Percentiles rank a stretch among this genome's conserved stretches.
These are phyloP conservation scores for Aspidoscelis tigris DNA, from an alignment of 2,113 vertebrate genomes.

Conservation along the genomic window DNA sequence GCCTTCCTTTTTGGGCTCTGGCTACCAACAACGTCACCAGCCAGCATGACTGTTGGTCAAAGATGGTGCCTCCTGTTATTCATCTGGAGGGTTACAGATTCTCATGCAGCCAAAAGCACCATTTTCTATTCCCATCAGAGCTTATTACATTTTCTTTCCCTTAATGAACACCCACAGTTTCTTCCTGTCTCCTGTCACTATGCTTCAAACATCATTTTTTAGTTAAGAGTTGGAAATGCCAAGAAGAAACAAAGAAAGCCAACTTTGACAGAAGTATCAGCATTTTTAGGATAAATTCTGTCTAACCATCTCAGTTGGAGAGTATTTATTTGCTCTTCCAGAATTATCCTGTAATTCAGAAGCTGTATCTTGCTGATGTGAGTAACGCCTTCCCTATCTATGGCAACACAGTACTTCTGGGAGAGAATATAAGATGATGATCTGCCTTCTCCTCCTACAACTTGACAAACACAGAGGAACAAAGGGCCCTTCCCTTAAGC, in stretches of 20 bases:
- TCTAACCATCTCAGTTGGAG: neutral
- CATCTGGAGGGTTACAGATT: neutral
- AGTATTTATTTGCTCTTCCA: neutral
- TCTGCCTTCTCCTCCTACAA: neutral
- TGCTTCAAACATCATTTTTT: constrained; percentile 5
- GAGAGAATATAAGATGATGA: neutral
- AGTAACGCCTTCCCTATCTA: neutral
- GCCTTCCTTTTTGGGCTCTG: neutral
- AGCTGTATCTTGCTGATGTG: neutral
- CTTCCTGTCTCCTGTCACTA: constrained; percentile 21
- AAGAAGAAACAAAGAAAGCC: neutral
- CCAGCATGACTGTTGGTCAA: neutral
- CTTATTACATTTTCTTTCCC: neutral
- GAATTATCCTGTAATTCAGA: neutral
- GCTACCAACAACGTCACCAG: neutral
- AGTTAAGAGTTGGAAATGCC: neutral
- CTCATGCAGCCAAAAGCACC: neutral
- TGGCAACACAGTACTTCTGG: neutral
- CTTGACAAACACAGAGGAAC: neutral
- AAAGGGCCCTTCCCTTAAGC: neutral
- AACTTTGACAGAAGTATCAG: neutral
- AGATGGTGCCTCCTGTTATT: neutral
- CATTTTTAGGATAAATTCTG: constrained; percentile 10
- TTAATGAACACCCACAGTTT: accelerated
- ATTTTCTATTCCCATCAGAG: neutral